Conservation (phyloP, 2,113 vertebrate genomes). For the Xiphophorus hellerii region DNA sequence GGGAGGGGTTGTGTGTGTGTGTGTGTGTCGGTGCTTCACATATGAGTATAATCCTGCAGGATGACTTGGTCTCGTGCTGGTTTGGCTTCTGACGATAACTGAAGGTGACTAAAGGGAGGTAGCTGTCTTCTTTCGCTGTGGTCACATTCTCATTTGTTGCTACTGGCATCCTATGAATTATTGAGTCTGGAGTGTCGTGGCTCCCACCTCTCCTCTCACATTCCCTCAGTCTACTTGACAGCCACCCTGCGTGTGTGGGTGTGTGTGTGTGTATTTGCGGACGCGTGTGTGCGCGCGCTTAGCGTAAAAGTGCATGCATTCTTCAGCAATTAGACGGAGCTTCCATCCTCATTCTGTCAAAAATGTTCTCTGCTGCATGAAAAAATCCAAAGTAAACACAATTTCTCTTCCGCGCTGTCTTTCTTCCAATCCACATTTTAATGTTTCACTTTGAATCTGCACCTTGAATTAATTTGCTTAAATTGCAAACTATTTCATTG, state of each 20-base stretch:
- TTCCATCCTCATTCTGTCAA: constrained; percentile 83
- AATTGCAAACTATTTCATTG: not conserved
- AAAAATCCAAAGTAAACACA: constrained; percentile 42
- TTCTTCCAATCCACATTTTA: too few relatives aligned
- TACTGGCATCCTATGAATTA: constrained; percentile 91
- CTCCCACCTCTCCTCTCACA: constrained; percentile 51
- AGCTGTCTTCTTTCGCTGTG: constrained; percentile 80
- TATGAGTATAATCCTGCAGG: constrained; percentile 2
- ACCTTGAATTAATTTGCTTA: not conserved
- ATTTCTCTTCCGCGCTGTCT: not conserved
- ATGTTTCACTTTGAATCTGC: not conserved
- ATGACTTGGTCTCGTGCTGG: constrained; percentile 10
- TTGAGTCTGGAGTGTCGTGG: constrained; percentile 85
- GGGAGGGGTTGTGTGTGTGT: not conserved
- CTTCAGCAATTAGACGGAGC: constrained; percentile 74
- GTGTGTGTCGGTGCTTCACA: not conserved
- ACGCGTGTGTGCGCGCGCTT: not conserved
- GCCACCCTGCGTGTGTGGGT: constrained; percentile 16
- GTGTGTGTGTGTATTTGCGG: not conserved
- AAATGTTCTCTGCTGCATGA: constrained; percentile 70
- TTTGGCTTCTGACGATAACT: constrained; percentile 85
- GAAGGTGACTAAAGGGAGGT: constrained; percentile 87
- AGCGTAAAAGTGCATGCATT: constrained; percentile 48
- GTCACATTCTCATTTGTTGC: constrained; percentile 90
- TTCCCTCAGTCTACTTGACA: constrained; percentile 58